Evolutionary conservation across 2,797 vertebrate genomes (phyloP).

Genomic region (Coregonus ussuriensis): DNA sequence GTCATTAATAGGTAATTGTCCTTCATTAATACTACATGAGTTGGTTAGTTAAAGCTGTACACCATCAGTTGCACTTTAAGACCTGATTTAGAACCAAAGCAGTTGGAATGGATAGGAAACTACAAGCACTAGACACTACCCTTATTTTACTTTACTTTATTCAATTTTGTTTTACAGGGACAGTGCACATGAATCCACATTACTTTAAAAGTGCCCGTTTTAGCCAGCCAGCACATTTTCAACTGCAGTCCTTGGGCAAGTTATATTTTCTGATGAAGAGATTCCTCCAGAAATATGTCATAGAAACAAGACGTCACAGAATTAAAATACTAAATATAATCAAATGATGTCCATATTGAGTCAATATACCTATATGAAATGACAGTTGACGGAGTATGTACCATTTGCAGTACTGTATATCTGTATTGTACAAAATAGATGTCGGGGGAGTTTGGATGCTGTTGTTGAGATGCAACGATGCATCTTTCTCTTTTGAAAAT

Average conservation of each 20-base stretch:
- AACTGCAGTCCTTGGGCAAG: too few species aligned
- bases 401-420: background rate
- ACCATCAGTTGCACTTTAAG: slow-evolving; percentile 39
- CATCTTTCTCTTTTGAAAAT: too few species aligned
- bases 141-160: too few species aligned
- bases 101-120: background rate
- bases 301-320: too few species aligned
- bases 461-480: too few species aligned
- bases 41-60: slow-evolving; percentile 54
- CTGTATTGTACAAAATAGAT: too few species aligned
- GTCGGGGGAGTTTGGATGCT: too few species aligned
- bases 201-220: too few species aligned
- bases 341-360: background rate
- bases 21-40: slow-evolving; percentile 61
- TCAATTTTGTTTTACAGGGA: too few species aligned
- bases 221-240: too few species aligned
- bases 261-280: background rate
- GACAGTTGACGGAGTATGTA: background rate
- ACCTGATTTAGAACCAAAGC: background rate
- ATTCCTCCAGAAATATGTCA: background rate
- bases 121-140: background rate
- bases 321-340: background rate
- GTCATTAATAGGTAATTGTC: slow-evolving; percentile 55
- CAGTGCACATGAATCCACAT: too few species aligned
- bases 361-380: background rate